These are phyloP conservation scores for Pelusios castaneus DNA, from an alignment of 2,113 vertebrate species.

Conservation along the genomic window DNA sequence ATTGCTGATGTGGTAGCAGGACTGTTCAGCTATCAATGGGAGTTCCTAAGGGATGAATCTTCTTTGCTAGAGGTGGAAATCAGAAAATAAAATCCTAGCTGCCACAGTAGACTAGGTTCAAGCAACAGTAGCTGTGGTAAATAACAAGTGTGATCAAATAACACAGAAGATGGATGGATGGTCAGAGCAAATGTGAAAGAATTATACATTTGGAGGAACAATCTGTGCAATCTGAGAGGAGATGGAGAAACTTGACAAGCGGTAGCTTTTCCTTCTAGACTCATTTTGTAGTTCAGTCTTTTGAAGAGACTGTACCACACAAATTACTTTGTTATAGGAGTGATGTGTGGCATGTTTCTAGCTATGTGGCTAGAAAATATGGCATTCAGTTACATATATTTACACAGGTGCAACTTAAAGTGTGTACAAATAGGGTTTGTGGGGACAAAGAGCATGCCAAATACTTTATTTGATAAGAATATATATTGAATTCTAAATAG, in stretches of 20 bases:
- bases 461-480: background rate
- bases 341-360: background rate
- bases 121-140: background rate
- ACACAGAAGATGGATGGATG: background rate
- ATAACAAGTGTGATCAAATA: accelerated
- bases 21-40: background rate
- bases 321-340: background rate
- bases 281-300: background rate
- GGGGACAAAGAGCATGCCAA: background rate
- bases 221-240: background rate
- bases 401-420: background rate
- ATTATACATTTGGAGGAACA: background rate
- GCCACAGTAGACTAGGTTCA: background rate
- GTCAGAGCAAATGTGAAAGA: background rate
- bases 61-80: background rate
- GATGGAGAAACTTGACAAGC: background rate
- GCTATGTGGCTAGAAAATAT: background rate
- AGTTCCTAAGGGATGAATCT: background rate
- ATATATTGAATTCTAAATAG: background rate
- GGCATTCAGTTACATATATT: background rate
- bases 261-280: background rate
- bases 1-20: background rate
- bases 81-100: background rate
- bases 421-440: background rate
- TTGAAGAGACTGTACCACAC: background rate